phyloP scores from a whole-genome alignment of 2,888 invertebrate genomes.

The Harmothoe impar region DNA sequence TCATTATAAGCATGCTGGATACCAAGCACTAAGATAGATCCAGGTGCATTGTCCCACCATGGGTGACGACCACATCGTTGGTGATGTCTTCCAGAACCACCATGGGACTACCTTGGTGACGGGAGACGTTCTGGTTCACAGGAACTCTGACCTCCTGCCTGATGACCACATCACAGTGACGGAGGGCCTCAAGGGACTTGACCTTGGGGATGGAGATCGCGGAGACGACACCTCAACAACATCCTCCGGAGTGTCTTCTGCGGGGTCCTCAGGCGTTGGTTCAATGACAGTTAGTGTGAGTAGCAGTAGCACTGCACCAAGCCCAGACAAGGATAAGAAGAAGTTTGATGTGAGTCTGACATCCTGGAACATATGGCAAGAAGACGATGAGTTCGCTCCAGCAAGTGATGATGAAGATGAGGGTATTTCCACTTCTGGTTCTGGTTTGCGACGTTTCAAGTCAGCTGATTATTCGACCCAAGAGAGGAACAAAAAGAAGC shows the following conservation, averaged over 20 bases:
- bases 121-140: background rate
- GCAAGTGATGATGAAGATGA: conserved; percentile 5
- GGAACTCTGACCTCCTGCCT: background rate
- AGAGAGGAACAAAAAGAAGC: background rate
- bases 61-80: too few species aligned
- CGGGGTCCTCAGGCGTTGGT: background rate
- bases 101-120: background rate
- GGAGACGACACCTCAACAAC: conserved; percentile 56
- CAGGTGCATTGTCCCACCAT: too few species aligned
- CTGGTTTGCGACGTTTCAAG: conserved; percentile 21
- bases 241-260: conserved; percentile 36
- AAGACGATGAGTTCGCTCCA: conserved; percentile 17
- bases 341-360: conserved; percentile 32
- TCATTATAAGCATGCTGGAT: too few species aligned
- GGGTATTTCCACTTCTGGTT: background rate
- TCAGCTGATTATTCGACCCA: background rate
- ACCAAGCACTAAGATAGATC: too few species aligned
- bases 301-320: background rate
- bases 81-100: too few species aligned
- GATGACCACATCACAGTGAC: conserved; percentile 24
- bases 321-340: conserved; percentile 16
- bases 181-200: background rate
- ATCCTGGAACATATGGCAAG: conserved; percentile 55
- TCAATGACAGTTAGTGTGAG: background rate
- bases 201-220: background rate